Percentiles rank a stretch among this genome's conserved stretches.
phyloP scores from a whole-genome alignment of 1,140 invertebrate genomes.

The Euwallacea fornicatus region DNA sequence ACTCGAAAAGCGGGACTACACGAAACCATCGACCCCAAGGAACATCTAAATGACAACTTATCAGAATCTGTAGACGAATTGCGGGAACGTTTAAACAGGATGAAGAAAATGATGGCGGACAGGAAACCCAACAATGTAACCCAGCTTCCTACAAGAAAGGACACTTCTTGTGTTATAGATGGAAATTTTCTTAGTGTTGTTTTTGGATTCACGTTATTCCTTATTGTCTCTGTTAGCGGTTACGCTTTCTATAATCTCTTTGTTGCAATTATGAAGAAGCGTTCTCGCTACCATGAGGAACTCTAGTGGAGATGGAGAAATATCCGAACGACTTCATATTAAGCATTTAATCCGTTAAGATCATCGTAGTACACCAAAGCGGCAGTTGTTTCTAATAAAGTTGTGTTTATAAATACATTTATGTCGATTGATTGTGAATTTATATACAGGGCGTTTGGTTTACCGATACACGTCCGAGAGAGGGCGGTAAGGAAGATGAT shows the following conservation, averaged over 20 bases:
- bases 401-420: too few relatives aligned
- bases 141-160: slow-evolving; percentile 50
- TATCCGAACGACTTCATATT: too few relatives aligned
- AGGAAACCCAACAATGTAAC: slow-evolving; percentile 55
- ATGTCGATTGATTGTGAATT: too few relatives aligned
- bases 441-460: too few relatives aligned
- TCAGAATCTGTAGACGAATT: slow-evolving; percentile 74
- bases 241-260: slow-evolving; percentile 85
- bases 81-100: slow-evolving; percentile 70
- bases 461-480: too few relatives aligned
- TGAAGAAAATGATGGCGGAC: slow-evolving; percentile 79
- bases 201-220: slow-evolving; percentile 71
- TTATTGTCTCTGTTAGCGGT: slow-evolving; percentile 77
- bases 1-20: too few relatives aligned
- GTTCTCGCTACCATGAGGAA: slow-evolving; percentile 74
- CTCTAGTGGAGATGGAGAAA: slow-evolving; percentile 56
- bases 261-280: slow-evolving; percentile 77
- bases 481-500: too few relatives aligned
- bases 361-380: too few relatives aligned
- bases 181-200: slow-evolving; percentile 78
- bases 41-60: too few relatives aligned
- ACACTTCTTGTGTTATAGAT: slow-evolving; percentile 66
- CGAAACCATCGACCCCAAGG: too few relatives aligned
- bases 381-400: too few relatives aligned
- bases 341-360: too few relatives aligned